Conservation (phyloP, 2,113 vertebrate species). For the Ivindomyrus marchei region DNA sequence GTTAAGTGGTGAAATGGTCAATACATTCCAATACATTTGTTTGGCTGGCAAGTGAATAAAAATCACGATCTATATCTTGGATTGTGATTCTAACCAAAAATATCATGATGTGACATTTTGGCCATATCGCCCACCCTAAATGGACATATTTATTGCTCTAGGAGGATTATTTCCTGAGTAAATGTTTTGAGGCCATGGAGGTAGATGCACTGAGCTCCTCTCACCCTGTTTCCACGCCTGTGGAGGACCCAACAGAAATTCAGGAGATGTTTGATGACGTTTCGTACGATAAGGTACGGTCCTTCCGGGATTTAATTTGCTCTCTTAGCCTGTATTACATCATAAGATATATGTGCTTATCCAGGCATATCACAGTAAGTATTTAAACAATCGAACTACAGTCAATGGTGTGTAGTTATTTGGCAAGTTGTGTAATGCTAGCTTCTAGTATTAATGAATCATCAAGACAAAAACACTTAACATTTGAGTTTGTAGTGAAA, state of each 20-base stretch:
- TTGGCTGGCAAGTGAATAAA: neutral
- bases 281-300: slow-evolving; percentile 78
- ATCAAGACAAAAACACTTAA: neutral
- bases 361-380: neutral
- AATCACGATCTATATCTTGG: neutral
- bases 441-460: neutral
- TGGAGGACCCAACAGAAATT: slow-evolving; percentile 80
- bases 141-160: slow-evolving; percentile 33
- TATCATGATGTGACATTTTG: neutral
- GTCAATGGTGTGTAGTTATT: neutral
- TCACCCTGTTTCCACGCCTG: slow-evolving; percentile 75
- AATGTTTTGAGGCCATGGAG: slow-evolving; percentile 80
- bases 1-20: neutral
- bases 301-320: slow-evolving; percentile 31
- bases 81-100: neutral
- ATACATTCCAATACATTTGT: neutral
- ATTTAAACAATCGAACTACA: neutral
- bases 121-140: neutral
- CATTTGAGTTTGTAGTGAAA: neutral
- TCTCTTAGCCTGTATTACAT: neutral
- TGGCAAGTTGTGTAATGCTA: neutral
- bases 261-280: slow-evolving; percentile 86
- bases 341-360: neutral
- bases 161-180: slow-evolving; percentile 76
- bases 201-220: slow-evolving; percentile 81